Percentiles rank a stretch among this genome's conserved stretches.
Evolutionary conservation across 2,888 invertebrate genomes (phyloP).

Genomic region (Litoditis marina): DNA sequence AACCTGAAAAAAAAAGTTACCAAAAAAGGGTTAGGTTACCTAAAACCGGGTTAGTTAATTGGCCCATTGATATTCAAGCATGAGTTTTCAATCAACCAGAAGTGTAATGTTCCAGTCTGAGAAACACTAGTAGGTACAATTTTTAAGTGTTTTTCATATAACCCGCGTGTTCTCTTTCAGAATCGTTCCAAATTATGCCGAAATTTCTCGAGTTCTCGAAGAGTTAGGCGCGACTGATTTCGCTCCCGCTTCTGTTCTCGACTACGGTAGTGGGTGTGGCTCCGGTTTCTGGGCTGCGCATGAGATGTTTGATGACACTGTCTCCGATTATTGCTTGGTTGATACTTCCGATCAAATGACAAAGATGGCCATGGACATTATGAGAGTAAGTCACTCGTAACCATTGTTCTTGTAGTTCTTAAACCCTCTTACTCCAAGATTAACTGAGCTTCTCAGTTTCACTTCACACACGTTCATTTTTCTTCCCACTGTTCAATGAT

Average conservation of each 20-base stretch:
- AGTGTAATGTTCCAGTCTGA: too few species aligned
- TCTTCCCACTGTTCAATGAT: too few species aligned
- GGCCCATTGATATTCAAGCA: background rate
- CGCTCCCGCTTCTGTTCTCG: slow-evolving; percentile 76
- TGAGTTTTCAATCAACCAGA: background rate
- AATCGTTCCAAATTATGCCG: slow-evolving; percentile 54
- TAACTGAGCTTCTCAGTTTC: too few species aligned
- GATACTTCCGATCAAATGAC: slow-evolving; percentile 81
- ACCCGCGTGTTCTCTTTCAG: slow-evolving; percentile 16
- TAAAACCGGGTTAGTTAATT: too few species aligned
- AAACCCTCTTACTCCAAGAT: background rate
- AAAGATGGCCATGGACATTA: slow-evolving; percentile 68
- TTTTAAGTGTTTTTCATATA: background rate
- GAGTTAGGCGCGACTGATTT: slow-evolving; percentile 66
- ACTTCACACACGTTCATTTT: too few species aligned
- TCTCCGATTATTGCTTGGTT: slow-evolving; percentile 81
- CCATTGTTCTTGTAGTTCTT: background rate
- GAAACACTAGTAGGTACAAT: too few species aligned
- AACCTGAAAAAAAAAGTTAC: too few species aligned
- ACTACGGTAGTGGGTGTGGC: slow-evolving; percentile 88
- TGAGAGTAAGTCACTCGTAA: slow-evolving; percentile 34
- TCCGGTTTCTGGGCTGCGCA: slow-evolving; percentile 75
- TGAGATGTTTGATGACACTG: slow-evolving; percentile 63
- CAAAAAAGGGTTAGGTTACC: too few species aligned
- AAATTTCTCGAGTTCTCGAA: slow-evolving; percentile 47